phyloP scores from a whole-genome alignment of 1,140 invertebrate species.

The Mizuhopecten yessoensis region DNA sequence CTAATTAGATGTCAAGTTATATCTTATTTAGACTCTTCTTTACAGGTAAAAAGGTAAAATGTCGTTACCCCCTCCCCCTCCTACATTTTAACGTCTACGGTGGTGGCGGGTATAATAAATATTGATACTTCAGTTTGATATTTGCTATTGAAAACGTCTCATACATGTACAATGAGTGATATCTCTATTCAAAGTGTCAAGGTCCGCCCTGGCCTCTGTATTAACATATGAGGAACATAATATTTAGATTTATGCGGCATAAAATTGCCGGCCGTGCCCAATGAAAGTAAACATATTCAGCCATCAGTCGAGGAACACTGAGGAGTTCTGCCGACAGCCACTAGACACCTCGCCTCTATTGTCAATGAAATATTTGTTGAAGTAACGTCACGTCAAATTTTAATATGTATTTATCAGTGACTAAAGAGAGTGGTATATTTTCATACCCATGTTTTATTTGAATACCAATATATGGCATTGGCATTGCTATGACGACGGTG shows the following conservation, averaged over 20 bases:
- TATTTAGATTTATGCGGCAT: neutral
- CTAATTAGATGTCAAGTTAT: neutral
- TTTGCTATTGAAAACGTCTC: neutral
- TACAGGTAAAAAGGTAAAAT: neutral
- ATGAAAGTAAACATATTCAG: conserved; percentile 24
- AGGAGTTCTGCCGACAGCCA: neutral
- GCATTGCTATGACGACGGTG: conserved; percentile 46
- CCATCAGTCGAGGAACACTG: neutral
- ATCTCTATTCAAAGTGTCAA: neutral
- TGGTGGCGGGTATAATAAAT: neutral
- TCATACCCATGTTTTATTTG: conserved; percentile 53
- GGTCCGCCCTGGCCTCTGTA: neutral
- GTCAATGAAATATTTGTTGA: neutral
- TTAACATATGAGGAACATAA: neutral
- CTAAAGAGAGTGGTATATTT: neutral
- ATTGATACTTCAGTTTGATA: neutral
- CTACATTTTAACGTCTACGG: neutral
- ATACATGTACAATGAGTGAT: neutral
- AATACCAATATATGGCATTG: conserved; percentile 49
- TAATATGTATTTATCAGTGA: conserved; percentile 37
- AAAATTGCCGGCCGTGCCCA: neutral
- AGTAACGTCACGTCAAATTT: conserved; percentile 21
- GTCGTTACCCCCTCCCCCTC: neutral
- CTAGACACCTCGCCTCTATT: neutral
- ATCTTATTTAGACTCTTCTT: neutral